These are phyloP conservation scores for Perognathus longimembris DNA, from an alignment of 2,113 vertebrate species.

Conservation along the genomic window DNA sequence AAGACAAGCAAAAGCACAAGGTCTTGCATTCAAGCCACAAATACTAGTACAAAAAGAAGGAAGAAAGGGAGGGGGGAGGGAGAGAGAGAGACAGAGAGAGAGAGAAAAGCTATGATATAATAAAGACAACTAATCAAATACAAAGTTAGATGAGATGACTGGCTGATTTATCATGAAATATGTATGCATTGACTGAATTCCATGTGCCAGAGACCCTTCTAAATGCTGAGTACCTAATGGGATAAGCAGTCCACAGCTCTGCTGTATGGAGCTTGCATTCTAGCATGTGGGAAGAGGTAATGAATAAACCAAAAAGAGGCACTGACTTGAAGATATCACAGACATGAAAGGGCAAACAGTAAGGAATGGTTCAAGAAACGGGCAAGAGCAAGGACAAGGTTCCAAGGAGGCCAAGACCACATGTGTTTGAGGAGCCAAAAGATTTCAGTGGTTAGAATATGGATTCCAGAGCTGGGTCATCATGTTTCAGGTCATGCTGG, in stretches of 20 bases:
- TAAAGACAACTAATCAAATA: not conserved
- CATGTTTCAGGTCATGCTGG: not conserved
- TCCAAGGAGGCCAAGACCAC: not conserved
- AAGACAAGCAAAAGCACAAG: too few species aligned
- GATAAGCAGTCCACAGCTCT: not conserved
- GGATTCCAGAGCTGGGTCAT: not conserved
- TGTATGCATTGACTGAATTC: not conserved
- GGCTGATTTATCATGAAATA: conserved; percentile 28
- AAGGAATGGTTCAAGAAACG: not conserved
- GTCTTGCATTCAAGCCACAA: too few species aligned
- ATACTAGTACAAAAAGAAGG: too few species aligned
- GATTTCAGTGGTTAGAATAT: conserved; percentile 18
- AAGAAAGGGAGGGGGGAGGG: too few species aligned
- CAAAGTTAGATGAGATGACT: not conserved
- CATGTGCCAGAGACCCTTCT: not conserved
- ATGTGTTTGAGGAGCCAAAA: conserved; percentile 8
- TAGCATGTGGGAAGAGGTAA: not conserved
- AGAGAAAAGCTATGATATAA: not conserved
- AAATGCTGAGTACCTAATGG: not conserved
- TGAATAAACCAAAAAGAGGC: not conserved
- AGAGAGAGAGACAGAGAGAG: too few species aligned
- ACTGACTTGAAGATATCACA: not conserved
- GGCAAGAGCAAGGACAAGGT: not conserved
- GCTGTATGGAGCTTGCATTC: not conserved
- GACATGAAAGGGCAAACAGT: conserved; percentile 13